A percentile compares a stretch with the other conserved stretches of the same genome.
These are phyloP conservation scores for Hydrolagus affinis DNA, from an alignment of 2,113 vertebrate genomes.

Conservation along the genomic window DNA sequence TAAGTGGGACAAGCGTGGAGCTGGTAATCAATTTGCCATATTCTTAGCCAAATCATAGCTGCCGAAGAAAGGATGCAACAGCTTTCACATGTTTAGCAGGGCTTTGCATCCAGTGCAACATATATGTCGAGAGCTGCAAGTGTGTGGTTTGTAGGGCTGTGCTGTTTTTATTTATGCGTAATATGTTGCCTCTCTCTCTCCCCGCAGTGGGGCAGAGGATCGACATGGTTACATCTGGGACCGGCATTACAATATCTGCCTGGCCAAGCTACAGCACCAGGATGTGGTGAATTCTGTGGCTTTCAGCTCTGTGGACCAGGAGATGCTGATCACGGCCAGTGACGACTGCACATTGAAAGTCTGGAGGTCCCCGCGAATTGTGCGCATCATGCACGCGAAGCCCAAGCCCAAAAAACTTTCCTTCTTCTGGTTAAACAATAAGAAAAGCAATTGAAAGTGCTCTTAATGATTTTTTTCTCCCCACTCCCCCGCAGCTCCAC, in stretches of 20 bases:
- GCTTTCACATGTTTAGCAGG: no score
- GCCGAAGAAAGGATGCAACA: no score
- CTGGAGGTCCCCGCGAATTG: conserved; percentile 74
- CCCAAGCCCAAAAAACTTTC: conserved; percentile 51
- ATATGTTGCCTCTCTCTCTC: neutral
- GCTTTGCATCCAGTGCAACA: no score
- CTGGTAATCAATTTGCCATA: no score
- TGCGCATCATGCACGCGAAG: conserved; percentile 55
- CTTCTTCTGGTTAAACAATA: conserved; percentile 65
- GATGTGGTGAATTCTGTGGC: conserved; percentile 93
- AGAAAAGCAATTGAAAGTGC: conserved; percentile 39
- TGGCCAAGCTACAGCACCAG: conserved; percentile 80
- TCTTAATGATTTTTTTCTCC: no score
- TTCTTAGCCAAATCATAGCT: no score
- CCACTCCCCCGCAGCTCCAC: no score
- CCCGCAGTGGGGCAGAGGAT: conserved; percentile 78
- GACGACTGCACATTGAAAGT: conserved; percentile 88
- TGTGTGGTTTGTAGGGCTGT: no score
- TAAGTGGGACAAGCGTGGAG: neutral
- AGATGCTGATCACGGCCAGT: conserved; percentile 83
- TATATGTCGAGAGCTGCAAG: no score
- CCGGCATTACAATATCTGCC: conserved; percentile 89
- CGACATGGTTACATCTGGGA: conserved; percentile 96
- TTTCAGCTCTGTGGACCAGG: conserved; percentile 86
- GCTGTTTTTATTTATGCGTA: no score